Evolutionary conservation across 2,888 invertebrate species (phyloP).

Genomic region (Agrotis segetum): DNA sequence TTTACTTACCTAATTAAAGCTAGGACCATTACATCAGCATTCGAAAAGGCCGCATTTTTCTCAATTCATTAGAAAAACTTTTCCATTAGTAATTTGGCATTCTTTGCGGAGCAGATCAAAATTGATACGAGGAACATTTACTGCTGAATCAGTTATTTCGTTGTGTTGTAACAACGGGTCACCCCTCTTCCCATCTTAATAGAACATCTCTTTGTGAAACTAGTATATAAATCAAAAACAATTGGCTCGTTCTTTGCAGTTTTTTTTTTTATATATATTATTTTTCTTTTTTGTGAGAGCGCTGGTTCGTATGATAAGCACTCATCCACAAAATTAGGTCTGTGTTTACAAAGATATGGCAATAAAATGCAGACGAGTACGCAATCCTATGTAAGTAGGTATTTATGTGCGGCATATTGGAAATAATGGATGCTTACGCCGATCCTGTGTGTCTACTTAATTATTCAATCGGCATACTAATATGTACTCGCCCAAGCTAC

Average conservation of each 20-base stretch:
- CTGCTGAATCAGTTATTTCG: conserved; percentile 60
- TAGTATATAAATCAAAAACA: conserved; percentile 65
- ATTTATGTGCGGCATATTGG: conserved; percentile 58
- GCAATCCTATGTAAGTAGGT: conserved; percentile 48
- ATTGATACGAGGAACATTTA: conserved; percentile 62
- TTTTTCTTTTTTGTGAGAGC: conserved; percentile 44
- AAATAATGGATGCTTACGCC: conserved; percentile 54
- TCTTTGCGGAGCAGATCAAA: conserved; percentile 57
- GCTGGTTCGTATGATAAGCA: conserved; percentile 58
- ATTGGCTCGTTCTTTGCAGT: conserved; percentile 61
- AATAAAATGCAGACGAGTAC: conserved; percentile 61
- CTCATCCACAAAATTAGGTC: conserved; percentile 61
- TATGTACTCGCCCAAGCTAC: conserved; percentile 45
- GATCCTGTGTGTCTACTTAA: conserved; percentile 53
- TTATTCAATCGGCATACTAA: conserved; percentile 60
- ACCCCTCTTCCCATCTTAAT: conserved; percentile 65
- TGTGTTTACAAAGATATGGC: conserved; percentile 54
- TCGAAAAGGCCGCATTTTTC: conserved; percentile 60
- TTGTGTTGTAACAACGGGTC: conserved; percentile 59
- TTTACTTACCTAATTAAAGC: conserved; percentile 60
- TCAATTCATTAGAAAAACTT: conserved; percentile 66
- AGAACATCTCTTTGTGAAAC: conserved; percentile 65
- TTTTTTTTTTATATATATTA: conserved; percentile 41
- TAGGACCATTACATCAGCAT: conserved; percentile 55
- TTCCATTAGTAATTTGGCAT: conserved; percentile 65